phyloP scores from a whole-genome alignment of 2,888 invertebrate species.

The Trimorus sp. region DNA sequence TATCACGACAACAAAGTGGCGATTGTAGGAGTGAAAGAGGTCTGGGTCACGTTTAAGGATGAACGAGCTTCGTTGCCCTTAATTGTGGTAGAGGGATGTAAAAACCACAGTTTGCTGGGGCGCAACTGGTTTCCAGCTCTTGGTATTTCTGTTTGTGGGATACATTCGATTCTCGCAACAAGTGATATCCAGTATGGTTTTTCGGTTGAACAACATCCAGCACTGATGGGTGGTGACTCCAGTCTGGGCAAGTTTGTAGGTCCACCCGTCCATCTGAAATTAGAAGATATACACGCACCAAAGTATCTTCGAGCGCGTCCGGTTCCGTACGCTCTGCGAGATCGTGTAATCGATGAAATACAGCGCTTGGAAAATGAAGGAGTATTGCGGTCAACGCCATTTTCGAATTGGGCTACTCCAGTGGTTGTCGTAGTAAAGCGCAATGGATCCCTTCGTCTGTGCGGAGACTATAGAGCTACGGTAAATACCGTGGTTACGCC shows the following conservation, averaged over 20 bases:
- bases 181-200: too few species aligned
- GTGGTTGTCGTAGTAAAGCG: neutral
- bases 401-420: slow-evolving; percentile 1
- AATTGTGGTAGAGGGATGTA: neutral
- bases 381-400: neutral
- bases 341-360: neutral
- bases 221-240: neutral
- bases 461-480: slow-evolving; percentile 1
- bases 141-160: neutral
- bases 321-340: neutral
- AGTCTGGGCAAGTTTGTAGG: too few species aligned
- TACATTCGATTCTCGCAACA: neutral
- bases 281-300: neutral
- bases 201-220: too few species aligned
- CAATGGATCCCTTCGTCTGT: neutral
- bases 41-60: neutral
- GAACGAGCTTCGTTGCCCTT: neutral
- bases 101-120: neutral
- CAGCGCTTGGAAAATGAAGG: too few species aligned
- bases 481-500: neutral
- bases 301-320: neutral
- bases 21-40: neutral
- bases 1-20: neutral
- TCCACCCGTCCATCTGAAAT: neutral
- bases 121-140: too few species aligned